Base-by-base conservation (phyloP, 2,888 invertebrate species). In the Mongoloraphidia duomilia region DNA sequence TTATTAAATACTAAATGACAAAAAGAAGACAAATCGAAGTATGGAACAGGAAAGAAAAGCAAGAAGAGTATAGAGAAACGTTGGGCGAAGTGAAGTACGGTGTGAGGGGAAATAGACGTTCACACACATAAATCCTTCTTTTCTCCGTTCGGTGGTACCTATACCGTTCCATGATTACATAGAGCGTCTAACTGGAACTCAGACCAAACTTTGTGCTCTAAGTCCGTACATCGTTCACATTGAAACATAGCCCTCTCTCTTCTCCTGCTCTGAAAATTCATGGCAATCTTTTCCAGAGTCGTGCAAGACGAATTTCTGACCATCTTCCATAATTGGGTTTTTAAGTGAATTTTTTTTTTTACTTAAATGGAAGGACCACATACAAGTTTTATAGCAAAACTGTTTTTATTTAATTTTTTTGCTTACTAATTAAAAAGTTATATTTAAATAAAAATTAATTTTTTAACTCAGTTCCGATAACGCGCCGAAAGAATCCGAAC, bases 181-280 rank as follows among this genome's bases (percentile, higher is more conserved):
- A 26, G 26, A 26, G 26, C 26, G 26, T 6, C 26, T 26, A 26
- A 6, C 40, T 39, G 40, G 14, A 39, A 39, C 40, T 39, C 14
- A 39, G 40, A 39, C 13, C 40, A 64, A 61, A 66, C 65, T 65
- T 64, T 62, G 61, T 26, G 26, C 59, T 60, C 63, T 64, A 67
- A 67, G 66, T 66, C 67, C 64, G 64, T 61, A 63, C 65, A 65
- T 65, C 65, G 64, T 65, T 66, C 66, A 66, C 63, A 61, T 64
- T 67, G 66, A 67, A 63, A 63, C 64, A 67, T 67, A 65, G 65
- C 65, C 57, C 61, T 59, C 55, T 34, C 36, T 17, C 17, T 17
- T 44, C 44, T 60, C 61, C 60, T 57, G 61, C 26, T 26, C 26
- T 26, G 26, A 6, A 26, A 26, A 26, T 6, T 26, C 26, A 3